phyloP scores from a whole-genome alignment of 2,888 invertebrate species.

The Zeuzera pyrina region DNA sequence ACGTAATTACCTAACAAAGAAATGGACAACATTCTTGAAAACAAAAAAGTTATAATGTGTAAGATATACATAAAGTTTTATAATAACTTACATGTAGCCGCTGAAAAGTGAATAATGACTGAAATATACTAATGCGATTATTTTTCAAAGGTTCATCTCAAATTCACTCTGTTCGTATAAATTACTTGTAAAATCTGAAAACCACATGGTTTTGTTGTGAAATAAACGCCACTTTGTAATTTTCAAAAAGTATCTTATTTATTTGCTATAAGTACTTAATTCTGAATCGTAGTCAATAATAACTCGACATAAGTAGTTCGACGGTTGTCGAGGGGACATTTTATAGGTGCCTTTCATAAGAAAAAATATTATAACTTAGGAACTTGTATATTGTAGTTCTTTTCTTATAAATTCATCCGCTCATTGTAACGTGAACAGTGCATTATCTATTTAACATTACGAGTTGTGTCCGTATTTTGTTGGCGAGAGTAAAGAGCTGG shows the following conservation, averaged over 20 bases:
- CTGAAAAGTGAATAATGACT: too few species aligned
- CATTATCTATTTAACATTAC: too few species aligned
- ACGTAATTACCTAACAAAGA: too few species aligned
- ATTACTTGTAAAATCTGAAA: not conserved
- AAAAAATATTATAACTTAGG: conserved; percentile 37
- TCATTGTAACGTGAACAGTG: conserved; percentile 35
- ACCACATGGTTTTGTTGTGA: not conserved
- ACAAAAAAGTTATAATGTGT: too few species aligned
- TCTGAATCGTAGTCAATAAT: conserved; percentile 44
- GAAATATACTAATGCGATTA: too few species aligned
- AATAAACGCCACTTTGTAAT: not conserved
- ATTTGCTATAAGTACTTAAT: conserved; percentile 6
- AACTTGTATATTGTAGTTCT: conserved; percentile 57
- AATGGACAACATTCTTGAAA: too few species aligned
- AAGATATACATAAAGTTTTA: too few species aligned
- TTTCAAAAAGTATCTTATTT: too few species aligned
- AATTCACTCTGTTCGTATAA: not conserved
- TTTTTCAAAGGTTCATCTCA: too few species aligned
- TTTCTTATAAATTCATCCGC: conserved; percentile 57
- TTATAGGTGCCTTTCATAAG: conserved; percentile 69
- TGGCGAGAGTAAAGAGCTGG: too few species aligned
- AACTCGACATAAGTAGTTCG: conserved; percentile 42
- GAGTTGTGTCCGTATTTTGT: too few species aligned
- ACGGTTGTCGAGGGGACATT: conserved; percentile 55
- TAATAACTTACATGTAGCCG: too few species aligned